phyloP scores from a whole-genome alignment of 2,113 vertebrate genomes.

The Psittacara wagleri region DNA sequence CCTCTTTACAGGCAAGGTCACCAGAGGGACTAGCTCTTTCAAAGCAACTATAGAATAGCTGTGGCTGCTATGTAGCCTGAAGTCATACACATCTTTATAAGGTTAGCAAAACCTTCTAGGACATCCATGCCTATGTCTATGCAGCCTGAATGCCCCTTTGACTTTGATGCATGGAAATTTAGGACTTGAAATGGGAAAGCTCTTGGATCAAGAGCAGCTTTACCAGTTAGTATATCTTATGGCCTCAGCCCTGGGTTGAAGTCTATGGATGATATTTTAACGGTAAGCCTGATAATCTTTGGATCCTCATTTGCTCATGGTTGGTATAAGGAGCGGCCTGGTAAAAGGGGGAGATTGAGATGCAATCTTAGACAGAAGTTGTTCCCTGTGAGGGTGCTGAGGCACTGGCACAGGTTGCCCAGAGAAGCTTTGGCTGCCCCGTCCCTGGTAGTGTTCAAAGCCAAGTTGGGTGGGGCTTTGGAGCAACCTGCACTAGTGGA shows the following conservation, averaged over 20 bases:
- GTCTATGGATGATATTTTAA: background rate
- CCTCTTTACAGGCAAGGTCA: background rate
- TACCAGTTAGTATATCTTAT: background rate
- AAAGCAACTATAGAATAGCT: accelerated
- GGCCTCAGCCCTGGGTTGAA: background rate
- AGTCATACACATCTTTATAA: background rate
- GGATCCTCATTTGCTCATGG: accelerated
- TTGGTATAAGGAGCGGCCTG: background rate
- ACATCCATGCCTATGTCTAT: accelerated
- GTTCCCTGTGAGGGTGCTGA: background rate
- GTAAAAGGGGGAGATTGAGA: background rate
- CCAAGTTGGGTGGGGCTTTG: background rate
- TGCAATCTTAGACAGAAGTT: background rate
- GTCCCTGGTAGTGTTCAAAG: background rate
- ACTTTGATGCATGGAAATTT: background rate
- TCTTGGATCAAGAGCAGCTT: background rate
- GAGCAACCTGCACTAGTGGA: background rate
- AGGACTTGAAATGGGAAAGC: background rate
- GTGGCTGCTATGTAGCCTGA: background rate
- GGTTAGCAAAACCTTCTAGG: background rate
- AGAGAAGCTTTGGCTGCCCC: background rate
- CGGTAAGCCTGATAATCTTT: background rate
- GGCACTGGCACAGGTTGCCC: background rate
- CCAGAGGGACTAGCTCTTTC: background rate
- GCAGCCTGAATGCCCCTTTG: background rate